A percentile compares a stretch with the other conserved stretches of the same genome.
These are phyloP conservation scores for Dufourea novaeangliae DNA, from an alignment of 1,140 invertebrate species.

Conservation along the genomic window DNA sequence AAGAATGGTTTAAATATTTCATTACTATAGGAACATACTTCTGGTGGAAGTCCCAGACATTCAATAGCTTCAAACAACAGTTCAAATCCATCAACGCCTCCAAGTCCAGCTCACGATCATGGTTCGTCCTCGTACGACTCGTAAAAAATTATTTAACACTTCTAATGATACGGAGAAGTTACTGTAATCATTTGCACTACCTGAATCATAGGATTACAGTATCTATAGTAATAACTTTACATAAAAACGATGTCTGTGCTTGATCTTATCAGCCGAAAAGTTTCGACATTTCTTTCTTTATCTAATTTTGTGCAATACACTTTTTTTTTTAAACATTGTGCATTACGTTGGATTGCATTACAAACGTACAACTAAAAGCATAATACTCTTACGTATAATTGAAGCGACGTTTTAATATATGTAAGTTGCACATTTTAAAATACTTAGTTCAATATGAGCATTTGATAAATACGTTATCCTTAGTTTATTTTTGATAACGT, in stretches of 20 bases:
- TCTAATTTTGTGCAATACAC: constrained; percentile 42
- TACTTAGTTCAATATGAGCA: constrained; percentile 8
- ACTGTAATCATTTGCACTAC: constrained; percentile 27
- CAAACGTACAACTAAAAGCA: constrained; percentile 29
- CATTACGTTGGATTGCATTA: constrained; percentile 15
- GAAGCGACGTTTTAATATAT: not conserved
- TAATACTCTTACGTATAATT: constrained; percentile 31
- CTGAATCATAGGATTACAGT: constrained; percentile 40
- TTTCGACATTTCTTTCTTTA: constrained; percentile 48
- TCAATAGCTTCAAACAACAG: constrained; percentile 92
- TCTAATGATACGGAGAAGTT: constrained; percentile 27
- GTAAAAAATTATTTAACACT: constrained; percentile 65
- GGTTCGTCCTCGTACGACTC: constrained; percentile 88
- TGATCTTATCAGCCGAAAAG: constrained; percentile 42
- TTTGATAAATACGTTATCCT: constrained; percentile 1
- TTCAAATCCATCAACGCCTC: constrained; percentile 89
- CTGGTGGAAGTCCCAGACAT: constrained; percentile 86
- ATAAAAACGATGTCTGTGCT: constrained; percentile 25
- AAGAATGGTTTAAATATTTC: too few species aligned
- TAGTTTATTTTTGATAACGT: constrained; percentile 10
- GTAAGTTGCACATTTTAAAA: constrained; percentile 17
- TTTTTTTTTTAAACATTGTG: constrained; percentile 10
- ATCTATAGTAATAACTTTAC: constrained; percentile 31
- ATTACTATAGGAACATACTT: constrained; percentile 78
- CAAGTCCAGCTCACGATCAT: constrained; percentile 88